These are phyloP conservation scores for Puntigrus tetrazona DNA, from an alignment of 2,113 vertebrate species.

Conservation along the genomic window DNA sequence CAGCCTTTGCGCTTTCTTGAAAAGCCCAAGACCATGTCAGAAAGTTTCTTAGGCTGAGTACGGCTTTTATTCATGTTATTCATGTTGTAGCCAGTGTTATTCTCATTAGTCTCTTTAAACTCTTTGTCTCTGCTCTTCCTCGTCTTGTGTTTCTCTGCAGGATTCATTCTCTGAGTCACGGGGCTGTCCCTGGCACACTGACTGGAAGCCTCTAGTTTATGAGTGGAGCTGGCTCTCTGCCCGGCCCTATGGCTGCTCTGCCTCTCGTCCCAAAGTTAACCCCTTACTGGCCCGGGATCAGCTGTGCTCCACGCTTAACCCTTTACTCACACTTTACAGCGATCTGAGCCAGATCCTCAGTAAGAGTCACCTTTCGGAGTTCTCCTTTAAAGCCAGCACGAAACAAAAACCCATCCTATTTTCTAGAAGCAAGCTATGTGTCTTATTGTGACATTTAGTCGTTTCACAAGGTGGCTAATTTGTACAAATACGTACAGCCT, in stretches of 20 bases:
- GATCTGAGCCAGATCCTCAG: neutral
- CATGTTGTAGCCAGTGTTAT: neutral
- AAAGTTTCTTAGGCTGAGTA: neutral
- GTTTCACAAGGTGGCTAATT: no score
- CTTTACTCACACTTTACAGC: constrained; percentile 14
- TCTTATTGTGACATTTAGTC: neutral
- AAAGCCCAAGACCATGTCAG: neutral
- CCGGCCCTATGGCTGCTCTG: constrained; percentile 70
- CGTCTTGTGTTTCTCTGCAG: constrained; percentile 43
- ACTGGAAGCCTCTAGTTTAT: constrained; percentile 71
- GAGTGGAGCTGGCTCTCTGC: constrained; percentile 73
- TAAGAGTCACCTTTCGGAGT: neutral
- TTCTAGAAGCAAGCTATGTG: neutral
- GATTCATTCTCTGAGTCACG: constrained; percentile 78
- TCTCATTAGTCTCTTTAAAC: constrained; percentile 31
- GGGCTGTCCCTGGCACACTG: constrained; percentile 79
- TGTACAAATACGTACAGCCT: no score
- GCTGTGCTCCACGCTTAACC: constrained; percentile 50
- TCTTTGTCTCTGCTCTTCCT: constrained; percentile 39
- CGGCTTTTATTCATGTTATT: neutral
- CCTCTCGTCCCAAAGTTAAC: constrained; percentile 68
- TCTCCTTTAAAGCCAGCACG: neutral
- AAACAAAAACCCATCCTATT: neutral
- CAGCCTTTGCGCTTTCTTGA: neutral
- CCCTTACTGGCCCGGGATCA: constrained; percentile 62